Base-by-base conservation (phyloP, 1,140 invertebrate genomes). In the Ruditapes philippinarum region DNA sequence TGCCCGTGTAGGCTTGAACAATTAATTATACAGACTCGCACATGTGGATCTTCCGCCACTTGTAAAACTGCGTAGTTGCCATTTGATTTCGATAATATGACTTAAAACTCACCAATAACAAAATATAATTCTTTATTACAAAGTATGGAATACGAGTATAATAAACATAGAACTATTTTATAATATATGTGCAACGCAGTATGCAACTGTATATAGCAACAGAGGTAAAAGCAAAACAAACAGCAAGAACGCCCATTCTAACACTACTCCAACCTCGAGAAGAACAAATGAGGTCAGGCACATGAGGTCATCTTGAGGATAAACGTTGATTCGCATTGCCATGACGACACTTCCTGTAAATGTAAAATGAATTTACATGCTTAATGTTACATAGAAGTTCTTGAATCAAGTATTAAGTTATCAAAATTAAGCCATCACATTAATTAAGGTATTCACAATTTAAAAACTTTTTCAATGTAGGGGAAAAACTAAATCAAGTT, bases 191-290 rank as follows among this genome's bases (percentile, higher is more conserved):
- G 82, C 82, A 1, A 51, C 68, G 0, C 12, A 22, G 38, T 84
- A 84, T 28, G 28, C 31, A 51, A 17, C 36, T 31, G 45, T 31
- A 36, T 54, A 84, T 22, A 84, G 12, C 11, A 70, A 0, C 19
- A 80, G 33, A 1, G 85, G 85, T 19, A 79, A 38, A 0, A 80
- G 12, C 40, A 88, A n/a, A 9, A 57, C 76, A 38, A 88, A 38
- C 17, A 88, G 38, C 0, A 88, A 14, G 28, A 88, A 88, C 22
- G 42, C 36, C 85, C 85, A 88, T 28, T 88, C 85, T n/a, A 88
- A 54, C 1, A 51, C 54, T 14, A 88, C 76, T 9, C 85, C 76
- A n/a, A 70, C 40, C 36, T 62, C 33, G 17, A 88, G 31, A 22
- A 80, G 11, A 11, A 40, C 80, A 38, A 51, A 45, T 4, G 40